Percentiles rank a stretch among this genome's conserved stretches.
These are phyloP conservation scores for Bursaphelenchus okinawaensis DNA, from an alignment of 2,888 invertebrate species.

Conservation along the genomic window DNA sequence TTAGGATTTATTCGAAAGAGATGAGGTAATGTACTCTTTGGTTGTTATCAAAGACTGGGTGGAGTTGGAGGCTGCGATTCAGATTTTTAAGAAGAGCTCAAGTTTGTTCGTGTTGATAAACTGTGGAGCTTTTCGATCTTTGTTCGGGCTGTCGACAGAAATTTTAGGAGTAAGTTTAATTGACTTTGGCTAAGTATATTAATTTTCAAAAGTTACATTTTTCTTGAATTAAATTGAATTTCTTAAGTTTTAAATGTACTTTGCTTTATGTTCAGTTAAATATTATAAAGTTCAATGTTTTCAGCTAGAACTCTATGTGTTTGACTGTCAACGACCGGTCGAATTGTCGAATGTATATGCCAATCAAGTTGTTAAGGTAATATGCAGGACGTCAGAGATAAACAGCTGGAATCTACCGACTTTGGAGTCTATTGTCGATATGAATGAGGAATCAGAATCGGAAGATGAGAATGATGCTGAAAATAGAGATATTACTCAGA, in stretches of 20 bases:
- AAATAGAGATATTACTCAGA: slow-evolving; percentile 17
- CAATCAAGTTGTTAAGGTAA: slow-evolving; percentile 18
- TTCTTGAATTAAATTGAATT: too few relatives aligned
- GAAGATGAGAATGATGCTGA: slow-evolving; percentile 29
- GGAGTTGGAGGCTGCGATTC: slow-evolving; percentile 28
- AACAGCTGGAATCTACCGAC: slow-evolving; percentile 24
- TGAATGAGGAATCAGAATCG: slow-evolving; percentile 20
- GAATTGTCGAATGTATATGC: slow-evolving; percentile 48
- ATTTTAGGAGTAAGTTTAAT: slow-evolving; percentile 20
- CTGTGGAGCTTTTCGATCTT: slow-evolving; percentile 40
- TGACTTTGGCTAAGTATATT: too few relatives aligned
- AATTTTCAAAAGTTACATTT: too few relatives aligned
- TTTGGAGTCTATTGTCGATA: slow-evolving; percentile 27
- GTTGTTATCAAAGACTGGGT: slow-evolving; percentile 36
- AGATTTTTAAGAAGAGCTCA: slow-evolving; percentile 29
- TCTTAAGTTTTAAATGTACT: too few relatives aligned
- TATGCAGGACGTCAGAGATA: slow-evolving; percentile 16
- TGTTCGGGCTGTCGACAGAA: slow-evolving; percentile 31
- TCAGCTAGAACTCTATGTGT: slow-evolving; percentile 33
- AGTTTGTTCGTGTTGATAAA: slow-evolving; percentile 41
- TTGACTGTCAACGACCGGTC: slow-evolving; percentile 49
- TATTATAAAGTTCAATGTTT: neutral
- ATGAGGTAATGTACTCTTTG: slow-evolving; percentile 44
- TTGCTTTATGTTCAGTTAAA: too few relatives aligned
- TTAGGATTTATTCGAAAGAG: slow-evolving; percentile 45